Evolutionary conservation across 2,888 invertebrate genomes (phyloP).

Genomic region (Ochropleura leucogaster): DNA sequence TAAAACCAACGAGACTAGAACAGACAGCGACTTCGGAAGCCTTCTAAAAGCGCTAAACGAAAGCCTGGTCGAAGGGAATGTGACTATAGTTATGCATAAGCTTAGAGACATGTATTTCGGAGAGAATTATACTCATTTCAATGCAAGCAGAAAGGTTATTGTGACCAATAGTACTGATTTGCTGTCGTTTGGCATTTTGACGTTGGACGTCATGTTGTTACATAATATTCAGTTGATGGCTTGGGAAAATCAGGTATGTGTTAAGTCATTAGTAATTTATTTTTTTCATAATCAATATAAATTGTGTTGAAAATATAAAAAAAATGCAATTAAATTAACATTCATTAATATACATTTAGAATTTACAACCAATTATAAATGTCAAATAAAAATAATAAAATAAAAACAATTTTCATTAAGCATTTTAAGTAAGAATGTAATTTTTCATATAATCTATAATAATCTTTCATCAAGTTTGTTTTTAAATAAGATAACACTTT

Average conservation of each 20-base stretch:
- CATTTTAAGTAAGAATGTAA: too few relatives aligned
- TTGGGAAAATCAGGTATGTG: constrained; percentile 88
- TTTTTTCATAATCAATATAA: too few relatives aligned
- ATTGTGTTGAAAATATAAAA: too few relatives aligned
- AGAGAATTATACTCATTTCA: constrained; percentile 77
- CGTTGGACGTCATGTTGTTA: constrained; percentile 90
- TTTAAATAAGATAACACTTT: too few relatives aligned
- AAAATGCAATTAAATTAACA: too few relatives aligned
- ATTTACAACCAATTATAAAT: too few relatives aligned
- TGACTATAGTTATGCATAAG: constrained; percentile 86
- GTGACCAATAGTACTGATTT: constrained; percentile 86
- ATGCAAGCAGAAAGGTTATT: constrained; percentile 78
- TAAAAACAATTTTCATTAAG: too few relatives aligned
- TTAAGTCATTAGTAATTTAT: not conserved
- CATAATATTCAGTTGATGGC: constrained; percentile 91
- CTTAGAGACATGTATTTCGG: constrained; percentile 89
- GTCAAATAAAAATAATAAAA: too few relatives aligned
- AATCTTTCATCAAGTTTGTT: too few relatives aligned
- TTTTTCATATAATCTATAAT: too few relatives aligned
- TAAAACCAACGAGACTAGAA: constrained; percentile 65
- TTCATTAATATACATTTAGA: too few relatives aligned
- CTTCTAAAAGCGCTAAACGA: constrained; percentile 88
- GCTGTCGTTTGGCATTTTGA: constrained; percentile 90
- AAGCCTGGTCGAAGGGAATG: constrained; percentile 87
- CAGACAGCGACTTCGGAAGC: constrained; percentile 77